Evolutionary conservation across 1,140 invertebrate species (phyloP).

Genomic region (Bombus turneri): DNA sequence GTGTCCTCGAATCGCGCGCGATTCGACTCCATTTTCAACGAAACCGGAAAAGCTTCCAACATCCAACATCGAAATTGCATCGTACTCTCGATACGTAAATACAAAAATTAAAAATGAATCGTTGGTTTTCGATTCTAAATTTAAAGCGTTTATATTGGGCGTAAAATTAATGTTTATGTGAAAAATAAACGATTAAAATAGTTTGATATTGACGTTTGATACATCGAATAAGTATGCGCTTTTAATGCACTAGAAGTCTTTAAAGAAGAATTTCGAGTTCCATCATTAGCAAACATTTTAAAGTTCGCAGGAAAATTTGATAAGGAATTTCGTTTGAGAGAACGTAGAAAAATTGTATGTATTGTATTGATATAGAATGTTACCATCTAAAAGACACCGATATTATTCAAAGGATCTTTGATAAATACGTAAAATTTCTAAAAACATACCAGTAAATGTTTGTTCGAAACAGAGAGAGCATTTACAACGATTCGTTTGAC

Average conservation of each 20-base stretch:
- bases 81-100: not conserved
- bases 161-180: not conserved
- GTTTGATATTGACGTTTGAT: not conserved
- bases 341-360: not conserved
- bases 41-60: conserved; percentile 1
- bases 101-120: not conserved
- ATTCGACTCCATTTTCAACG: conserved; percentile 14
- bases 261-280: not conserved
- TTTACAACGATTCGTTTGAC: too few relatives aligned
- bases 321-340: not conserved
- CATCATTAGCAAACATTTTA: not conserved
- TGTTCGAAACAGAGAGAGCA: too few relatives aligned
- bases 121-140: not conserved
- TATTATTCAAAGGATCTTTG: not conserved
- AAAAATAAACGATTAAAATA: not conserved
- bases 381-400: not conserved
- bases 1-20: conserved; percentile 46
- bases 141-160: too few relatives aligned
- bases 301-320: not conserved
- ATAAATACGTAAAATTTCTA: not conserved
- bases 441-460: too few relatives aligned
- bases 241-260: not conserved
- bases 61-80: not conserved
- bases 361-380: not conserved
- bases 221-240: not conserved